phyloP scores from a whole-genome alignment of 2,888 invertebrate species.

The Lobophora halterata region DNA sequence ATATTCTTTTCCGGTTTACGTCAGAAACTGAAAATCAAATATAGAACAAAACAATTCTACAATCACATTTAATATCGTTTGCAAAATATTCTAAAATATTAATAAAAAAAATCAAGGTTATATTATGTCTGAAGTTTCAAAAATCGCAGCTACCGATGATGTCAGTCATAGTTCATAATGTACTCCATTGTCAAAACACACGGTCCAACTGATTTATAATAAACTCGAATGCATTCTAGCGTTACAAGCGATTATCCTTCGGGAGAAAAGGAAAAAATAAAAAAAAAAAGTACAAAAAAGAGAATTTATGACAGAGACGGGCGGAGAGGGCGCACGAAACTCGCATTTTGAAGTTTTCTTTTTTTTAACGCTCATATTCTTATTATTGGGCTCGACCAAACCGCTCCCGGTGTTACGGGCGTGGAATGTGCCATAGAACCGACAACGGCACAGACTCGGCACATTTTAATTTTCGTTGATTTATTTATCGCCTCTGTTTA shows the following conservation, averaged over 20 bases:
- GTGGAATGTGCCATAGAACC: constrained; percentile 73
- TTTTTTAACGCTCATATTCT: constrained; percentile 74
- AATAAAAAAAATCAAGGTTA: no score
- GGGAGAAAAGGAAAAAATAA: constrained; percentile 40
- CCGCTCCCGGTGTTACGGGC: constrained; percentile 80
- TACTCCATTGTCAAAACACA: constrained; percentile 18
- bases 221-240: constrained; percentile 65
- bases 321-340: constrained; percentile 62
- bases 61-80: no score
- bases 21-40: no score
- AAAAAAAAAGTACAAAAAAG: constrained; percentile 44
- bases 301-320: constrained; percentile 52
- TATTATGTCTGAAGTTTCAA: no score
- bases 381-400: constrained; percentile 74
- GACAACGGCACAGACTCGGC: constrained; percentile 55
- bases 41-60: no score
- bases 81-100: no score
- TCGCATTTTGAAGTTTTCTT: constrained; percentile 69
- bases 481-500: constrained; percentile 1
- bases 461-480: constrained; percentile 19
- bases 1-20: no score
- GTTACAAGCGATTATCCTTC: constrained; percentile 72
- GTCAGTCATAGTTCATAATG: background rate
- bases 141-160: no score
- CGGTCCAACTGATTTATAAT: constrained; percentile 60